Evolutionary conservation across 1,140 invertebrate species (phyloP), one percentile per base, ranked within the genome.

Genomic region (Ooceraea biroi): DNA sequence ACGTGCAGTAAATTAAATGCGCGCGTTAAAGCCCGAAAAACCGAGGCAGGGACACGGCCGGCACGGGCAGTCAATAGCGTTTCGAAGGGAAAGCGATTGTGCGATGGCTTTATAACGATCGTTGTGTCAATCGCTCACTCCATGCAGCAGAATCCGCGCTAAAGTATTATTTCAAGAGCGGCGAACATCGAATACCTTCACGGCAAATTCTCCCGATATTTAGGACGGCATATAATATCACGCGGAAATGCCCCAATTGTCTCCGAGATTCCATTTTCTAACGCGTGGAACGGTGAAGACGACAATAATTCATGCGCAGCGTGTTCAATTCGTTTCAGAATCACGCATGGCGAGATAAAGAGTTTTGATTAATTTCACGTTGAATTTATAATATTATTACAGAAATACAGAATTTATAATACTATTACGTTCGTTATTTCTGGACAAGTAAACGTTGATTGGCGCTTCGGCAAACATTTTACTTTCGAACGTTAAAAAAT

Each of bases 1-100:
- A 71, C 41, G 65, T 27, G 11, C 65, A 71, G 65, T 80, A 80
- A 80, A 80, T 80, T 80, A 63, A 76, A 63, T 76, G 73, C 58
- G 44, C 73, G 60, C 73, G 58, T 76, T 63, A 71, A 80, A 80
- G 41, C 25, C 76, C 50, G 50, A 58, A 80, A 77, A 71, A 80
- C 17, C 65, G 52, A 22, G 50, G 44, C 30, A 3, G 25, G 14
- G 14, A 14, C 5, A 44, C 61, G 17, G 11, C 14, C 5, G 50
- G n/a, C 25, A 19, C 60, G 10, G 19, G 3, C 12, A 46, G 66
- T 71, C 65, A 80, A 80, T 57, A 57, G 50, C 50, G 52, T 69
- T 63, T 66, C 30, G 48, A 50, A 27, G 22, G n/a, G 48, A 69
- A 78, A 66, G 11, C 48, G 12, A 80, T 57, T 58, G 41, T 46